Base-by-base conservation (phyloP, 2,888 invertebrate species). In the Chaitophorus viminalis region DNA sequence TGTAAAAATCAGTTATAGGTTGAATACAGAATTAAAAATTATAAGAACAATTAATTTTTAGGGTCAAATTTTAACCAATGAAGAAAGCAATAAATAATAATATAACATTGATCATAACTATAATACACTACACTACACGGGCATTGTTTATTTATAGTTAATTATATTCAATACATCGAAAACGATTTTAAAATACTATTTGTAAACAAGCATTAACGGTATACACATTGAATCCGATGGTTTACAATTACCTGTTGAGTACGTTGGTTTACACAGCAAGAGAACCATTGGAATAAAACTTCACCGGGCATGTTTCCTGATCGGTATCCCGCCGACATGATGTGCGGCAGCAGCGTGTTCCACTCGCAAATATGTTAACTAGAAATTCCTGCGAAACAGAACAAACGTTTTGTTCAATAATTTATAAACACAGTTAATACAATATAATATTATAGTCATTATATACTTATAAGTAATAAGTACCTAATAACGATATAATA, bases 271-370 rank as follows among this genome's bases (percentile, higher is more conserved):
- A 96, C 94, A 92, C 97, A 97, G 92, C 97, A 97, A 90, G 96
- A 96, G 93, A 97, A 97, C 95, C 97, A 97, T 91, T 97, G 97
- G 90, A 97, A 94, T 96, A 96, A 96, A 91, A 97, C 94, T 92
- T 97, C 97, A 54, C 89, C 90, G 39, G 89, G 89, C 88, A 89
- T 88, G 85, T 89, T 90, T 82, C 89, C 89, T 17, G 90, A 89
- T 79, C 90, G 89, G 89, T 90, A 90, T 54, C 90, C 90, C 1
- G 90, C 90, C 89, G 90, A 90, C 54, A 75, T 89, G 54, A 52
- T 84, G 75, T 75, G 60, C 76, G 60, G 8, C n/a, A 25, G 46
- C 60, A 21, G 3, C 21, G 52, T 36, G 60, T 65, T 52, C 4
- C 33, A 33, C 33, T 31, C 33, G 14, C 25, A 29, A 18, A 21